Evolutionary conservation across 2,888 invertebrate species (phyloP).

Genomic region (Aphelenchoides bicaudatus): DNA sequence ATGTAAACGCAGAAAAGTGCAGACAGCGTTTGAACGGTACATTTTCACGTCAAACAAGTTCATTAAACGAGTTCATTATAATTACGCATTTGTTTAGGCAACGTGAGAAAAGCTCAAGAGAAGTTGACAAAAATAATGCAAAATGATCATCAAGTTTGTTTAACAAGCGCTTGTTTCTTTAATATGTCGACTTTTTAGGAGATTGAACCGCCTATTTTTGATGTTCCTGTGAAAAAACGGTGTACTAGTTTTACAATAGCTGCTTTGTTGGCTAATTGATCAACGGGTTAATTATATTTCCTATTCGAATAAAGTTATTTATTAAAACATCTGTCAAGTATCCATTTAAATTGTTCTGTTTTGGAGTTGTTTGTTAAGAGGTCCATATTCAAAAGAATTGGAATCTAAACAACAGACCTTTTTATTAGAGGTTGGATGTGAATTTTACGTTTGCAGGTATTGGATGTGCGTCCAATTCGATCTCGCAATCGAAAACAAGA

Average conservation of each 20-base stretch:
- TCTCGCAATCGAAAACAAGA: conserved; percentile 32
- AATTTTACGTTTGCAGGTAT: conserved; percentile 33
- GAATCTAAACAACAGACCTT: conserved; percentile 9
- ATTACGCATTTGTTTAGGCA: neutral
- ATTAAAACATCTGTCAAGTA: too few species aligned
- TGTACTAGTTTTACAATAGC: too few species aligned
- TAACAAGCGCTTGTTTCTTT: too few species aligned
- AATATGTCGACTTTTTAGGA: too few species aligned
- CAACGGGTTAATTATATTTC: too few species aligned
- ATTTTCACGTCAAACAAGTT: too few species aligned
- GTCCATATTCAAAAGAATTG: conserved; percentile 6
- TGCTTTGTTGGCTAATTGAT: too few species aligned
- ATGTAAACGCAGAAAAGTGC: neutral
- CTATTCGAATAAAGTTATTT: too few species aligned
- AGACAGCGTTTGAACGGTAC: neutral
- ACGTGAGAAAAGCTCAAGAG: neutral
- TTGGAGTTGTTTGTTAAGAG: too few species aligned
- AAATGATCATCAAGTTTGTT: neutral
- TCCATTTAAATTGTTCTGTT: too few species aligned
- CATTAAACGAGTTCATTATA: neutral
- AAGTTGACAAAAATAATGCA: neutral
- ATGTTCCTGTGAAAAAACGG: too few species aligned
- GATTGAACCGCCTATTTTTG: too few species aligned
- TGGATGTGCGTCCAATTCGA: conserved; percentile 40
- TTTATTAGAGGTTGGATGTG: neutral